These are phyloP conservation scores for Epinephelus fuscoguttatus DNA, from an alignment of 2,113 vertebrate species.

Conservation along the genomic window DNA sequence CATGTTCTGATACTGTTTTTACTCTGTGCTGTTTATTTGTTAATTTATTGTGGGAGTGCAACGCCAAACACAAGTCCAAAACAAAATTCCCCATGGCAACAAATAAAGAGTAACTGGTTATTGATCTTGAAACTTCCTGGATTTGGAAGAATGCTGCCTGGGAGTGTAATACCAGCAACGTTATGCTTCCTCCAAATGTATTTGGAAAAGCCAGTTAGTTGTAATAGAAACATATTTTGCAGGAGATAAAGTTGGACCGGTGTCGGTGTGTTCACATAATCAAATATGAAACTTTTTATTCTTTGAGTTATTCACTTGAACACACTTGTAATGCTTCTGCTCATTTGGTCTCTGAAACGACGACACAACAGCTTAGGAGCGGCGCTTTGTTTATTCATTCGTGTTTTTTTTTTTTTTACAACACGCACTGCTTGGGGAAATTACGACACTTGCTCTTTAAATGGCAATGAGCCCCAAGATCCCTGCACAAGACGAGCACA, in stretches of 20 bases:
- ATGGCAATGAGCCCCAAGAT: constrained; percentile 25
- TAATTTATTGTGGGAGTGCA: background rate
- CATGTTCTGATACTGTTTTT: background rate
- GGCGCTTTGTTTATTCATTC: constrained; percentile 39
- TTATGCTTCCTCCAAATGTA: background rate
- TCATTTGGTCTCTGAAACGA: background rate
- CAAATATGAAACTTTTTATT: constrained; percentile 1
- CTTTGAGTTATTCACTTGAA: background rate
- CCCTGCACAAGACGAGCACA: constrained; percentile 18
- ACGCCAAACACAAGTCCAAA: background rate
- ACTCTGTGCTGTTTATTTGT: background rate
- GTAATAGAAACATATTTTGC: background rate
- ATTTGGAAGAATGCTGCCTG: constrained; percentile 10
- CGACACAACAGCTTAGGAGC: background rate
- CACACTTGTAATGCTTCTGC: background rate
- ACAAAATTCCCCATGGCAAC: background rate
- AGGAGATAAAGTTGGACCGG: background rate
- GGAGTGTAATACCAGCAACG: background rate
- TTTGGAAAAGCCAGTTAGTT: background rate
- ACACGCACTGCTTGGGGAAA: constrained; percentile 14
- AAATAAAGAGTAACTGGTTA: background rate
- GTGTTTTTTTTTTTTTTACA: constrained; percentile 12
- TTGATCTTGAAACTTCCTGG: constrained; percentile 7
- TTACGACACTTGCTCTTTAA: constrained; percentile 21
- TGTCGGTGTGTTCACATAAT: constrained; percentile 4